Percentiles rank a stretch among this genome's conserved stretches.
These are phyloP conservation scores for Centropus unirufus DNA, from an alignment of 2,113 vertebrate genomes.

Conservation along the genomic window DNA sequence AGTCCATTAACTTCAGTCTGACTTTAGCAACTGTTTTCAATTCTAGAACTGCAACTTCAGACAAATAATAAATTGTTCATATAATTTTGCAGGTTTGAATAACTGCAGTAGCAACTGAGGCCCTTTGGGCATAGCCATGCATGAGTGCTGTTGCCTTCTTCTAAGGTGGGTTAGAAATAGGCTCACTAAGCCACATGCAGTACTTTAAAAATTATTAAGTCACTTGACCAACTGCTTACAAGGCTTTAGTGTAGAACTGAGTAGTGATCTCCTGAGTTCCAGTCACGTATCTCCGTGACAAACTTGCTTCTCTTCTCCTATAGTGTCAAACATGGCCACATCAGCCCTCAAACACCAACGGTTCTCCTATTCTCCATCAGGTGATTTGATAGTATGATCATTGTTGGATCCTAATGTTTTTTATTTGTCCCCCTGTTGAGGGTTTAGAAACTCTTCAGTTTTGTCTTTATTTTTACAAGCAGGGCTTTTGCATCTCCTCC, in stretches of 20 bases:
- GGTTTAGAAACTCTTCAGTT: background rate
- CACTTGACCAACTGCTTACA: background rate
- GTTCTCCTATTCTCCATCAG: background rate
- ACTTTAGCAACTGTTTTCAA: background rate
- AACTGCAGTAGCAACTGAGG: background rate
- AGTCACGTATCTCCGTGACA: background rate
- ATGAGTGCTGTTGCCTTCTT: background rate
- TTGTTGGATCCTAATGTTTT: background rate
- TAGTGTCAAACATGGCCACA: background rate
- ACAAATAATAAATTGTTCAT: background rate
- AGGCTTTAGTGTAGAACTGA: background rate
- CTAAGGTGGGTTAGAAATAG: background rate
- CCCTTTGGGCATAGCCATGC: background rate
- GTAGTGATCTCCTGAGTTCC: rapidly evolving
- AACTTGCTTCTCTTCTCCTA: background rate
- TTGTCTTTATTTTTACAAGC: background rate
- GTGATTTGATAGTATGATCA: background rate
- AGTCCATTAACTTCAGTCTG: background rate
- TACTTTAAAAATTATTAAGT: background rate
- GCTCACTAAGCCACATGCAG: background rate
- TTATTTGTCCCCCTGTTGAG: background rate
- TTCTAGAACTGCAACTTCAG: background rate
- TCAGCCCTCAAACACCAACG: background rate
- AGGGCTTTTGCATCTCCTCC: background rate
- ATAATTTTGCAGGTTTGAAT: background rate